Evolutionary conservation across 1,140 invertebrate genomes (phyloP).

Genomic region (Cydia pomonella): DNA sequence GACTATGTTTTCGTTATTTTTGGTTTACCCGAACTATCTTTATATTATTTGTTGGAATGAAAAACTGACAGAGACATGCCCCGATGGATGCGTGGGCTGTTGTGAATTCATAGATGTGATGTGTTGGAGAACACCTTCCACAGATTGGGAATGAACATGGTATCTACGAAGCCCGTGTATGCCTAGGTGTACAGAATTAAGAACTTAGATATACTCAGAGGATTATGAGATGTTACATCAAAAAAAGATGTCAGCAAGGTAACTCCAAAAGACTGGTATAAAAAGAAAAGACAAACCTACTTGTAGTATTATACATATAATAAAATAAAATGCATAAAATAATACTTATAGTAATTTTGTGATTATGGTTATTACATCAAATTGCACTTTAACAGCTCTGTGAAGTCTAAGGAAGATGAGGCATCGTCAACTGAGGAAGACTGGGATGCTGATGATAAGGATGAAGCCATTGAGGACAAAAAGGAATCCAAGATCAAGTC

Average conservation of each 20-base stretch:
- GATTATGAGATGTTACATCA: not conserved
- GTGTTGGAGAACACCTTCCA: constrained; percentile 6
- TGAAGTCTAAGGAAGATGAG: constrained; percentile 73
- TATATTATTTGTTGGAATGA: constrained; percentile 9
- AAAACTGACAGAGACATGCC: constrained; percentile 9
- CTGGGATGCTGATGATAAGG: constrained; percentile 76
- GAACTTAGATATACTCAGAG: not conserved
- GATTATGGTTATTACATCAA: not conserved
- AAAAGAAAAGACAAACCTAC: not conserved
- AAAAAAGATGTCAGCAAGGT: constrained; percentile 3
- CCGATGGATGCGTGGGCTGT: not conserved
- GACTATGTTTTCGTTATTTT: constrained; percentile 47
- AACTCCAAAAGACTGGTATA: constrained; percentile 1
- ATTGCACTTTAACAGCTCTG: constrained; percentile 54
- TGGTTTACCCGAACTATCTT: constrained; percentile 42
- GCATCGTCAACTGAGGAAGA: constrained; percentile 78
- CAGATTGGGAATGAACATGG: not conserved
- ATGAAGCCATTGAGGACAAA: constrained; percentile 66
- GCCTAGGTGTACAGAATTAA: not conserved
- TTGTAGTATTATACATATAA: not conserved
- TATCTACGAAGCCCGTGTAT: not conserved
- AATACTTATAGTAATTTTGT: not conserved
- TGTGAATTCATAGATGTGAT: constrained; percentile 4
- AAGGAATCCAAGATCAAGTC: constrained; percentile 71
- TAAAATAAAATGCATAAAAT: not conserved